Percentiles rank a stretch among this genome's conserved stretches.
phyloP scores from a whole-genome alignment of 2,888 invertebrate genomes.

The Agrotis clavis region DNA sequence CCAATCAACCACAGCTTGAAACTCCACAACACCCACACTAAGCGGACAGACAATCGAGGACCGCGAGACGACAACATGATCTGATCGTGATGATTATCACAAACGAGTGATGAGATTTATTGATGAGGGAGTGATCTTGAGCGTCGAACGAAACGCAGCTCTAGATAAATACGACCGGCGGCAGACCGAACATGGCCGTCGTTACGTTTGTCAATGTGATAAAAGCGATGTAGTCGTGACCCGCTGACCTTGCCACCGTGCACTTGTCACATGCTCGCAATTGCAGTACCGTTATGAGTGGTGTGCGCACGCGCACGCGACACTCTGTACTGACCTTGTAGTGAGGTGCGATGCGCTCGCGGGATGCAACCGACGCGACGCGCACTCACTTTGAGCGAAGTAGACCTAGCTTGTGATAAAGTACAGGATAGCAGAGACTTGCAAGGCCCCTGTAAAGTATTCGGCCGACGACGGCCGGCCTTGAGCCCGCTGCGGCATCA shows the following conservation, averaged over 20 bases:
- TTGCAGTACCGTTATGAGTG: constrained; percentile 7
- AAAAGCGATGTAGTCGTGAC: not conserved
- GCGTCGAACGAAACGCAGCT: no score
- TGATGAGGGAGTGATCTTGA: not conserved
- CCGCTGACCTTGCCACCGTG: constrained; percentile 6
- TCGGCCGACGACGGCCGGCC: not conserved
- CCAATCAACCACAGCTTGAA: no score
- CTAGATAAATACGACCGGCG: not conserved
- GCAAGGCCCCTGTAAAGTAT: not conserved
- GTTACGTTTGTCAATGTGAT: not conserved
- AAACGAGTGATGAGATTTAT: not conserved
- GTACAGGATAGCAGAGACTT: not conserved
- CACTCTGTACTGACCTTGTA: constrained; percentile 32
- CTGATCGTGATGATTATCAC: not conserved
- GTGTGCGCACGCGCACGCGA: not conserved
- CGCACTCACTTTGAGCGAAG: not conserved
- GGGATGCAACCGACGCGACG: not conserved
- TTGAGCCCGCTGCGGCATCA: not conserved
- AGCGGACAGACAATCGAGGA: no score
- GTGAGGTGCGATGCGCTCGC: constrained; percentile 14
- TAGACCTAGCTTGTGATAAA: not conserved
- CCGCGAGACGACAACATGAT: not conserved
- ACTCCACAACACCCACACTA: not conserved
- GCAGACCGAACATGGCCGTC: not conserved
- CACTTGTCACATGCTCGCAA: not conserved